These are phyloP conservation scores for Notothenia rossii DNA, from an alignment of 2,113 vertebrate genomes.

Conservation along the genomic window DNA sequence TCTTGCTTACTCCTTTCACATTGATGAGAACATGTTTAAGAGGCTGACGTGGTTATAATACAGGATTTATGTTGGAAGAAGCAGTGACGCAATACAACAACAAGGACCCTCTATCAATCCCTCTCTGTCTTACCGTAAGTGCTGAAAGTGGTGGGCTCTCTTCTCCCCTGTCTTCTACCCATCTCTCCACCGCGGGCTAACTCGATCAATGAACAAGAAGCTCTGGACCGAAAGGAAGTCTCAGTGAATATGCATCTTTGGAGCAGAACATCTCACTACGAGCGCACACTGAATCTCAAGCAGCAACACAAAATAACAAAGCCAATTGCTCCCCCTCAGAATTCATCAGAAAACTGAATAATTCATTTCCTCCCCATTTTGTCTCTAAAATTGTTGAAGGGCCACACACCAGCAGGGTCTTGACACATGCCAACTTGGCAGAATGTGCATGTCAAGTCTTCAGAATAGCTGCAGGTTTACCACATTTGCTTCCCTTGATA, in stretches of 20 bases:
- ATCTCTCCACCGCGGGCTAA: constrained; percentile 7
- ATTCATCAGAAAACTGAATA: constrained; percentile 23
- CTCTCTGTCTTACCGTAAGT: background rate
- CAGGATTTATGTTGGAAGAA: constrained; percentile 42
- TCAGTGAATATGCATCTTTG: constrained; percentile 39
- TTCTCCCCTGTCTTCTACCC: background rate
- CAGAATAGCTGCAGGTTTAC: background rate
- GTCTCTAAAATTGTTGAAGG: background rate
- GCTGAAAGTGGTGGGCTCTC: background rate
- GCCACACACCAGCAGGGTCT: background rate
- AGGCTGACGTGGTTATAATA: constrained; percentile 38
- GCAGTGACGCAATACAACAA: constrained; percentile 17
- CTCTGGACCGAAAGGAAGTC: constrained; percentile 34
- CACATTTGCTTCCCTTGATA: background rate
- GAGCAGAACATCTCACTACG: constrained; percentile 53
- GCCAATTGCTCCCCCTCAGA: constrained; percentile 33
- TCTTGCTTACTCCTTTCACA: constrained; percentile 51
- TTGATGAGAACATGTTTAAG: constrained; percentile 67
- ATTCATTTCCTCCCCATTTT: background rate
- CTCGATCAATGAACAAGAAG: constrained; percentile 21
- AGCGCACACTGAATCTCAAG: constrained; percentile 61
- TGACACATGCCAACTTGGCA: background rate
- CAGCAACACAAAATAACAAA: constrained; percentile 46
- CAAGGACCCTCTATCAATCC: constrained; percentile 14
- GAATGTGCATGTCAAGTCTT: background rate